Conservation (phyloP, 2,797 vertebrate genomes). For the Hipposideros larvatus region DNA sequence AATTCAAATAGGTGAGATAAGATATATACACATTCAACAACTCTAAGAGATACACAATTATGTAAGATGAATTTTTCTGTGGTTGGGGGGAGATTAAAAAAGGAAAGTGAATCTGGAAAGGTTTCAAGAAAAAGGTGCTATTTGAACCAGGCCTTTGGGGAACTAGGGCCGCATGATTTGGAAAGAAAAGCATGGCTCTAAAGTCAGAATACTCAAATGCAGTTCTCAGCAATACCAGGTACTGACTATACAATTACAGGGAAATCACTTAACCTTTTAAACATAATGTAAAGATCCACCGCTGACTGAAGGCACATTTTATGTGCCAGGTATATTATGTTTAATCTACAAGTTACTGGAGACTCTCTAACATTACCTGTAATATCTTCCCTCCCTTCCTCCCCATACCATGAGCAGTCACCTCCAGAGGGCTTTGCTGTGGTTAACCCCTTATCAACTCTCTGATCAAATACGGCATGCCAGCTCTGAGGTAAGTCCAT, state of each 20-base stretch:
- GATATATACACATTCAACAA: constrained; percentile 1
- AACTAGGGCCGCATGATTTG: neutral
- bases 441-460: neutral
- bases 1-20: neutral
- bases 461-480: neutral
- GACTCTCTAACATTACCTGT: neutral
- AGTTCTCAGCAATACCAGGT: neutral
- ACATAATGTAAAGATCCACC: neutral
- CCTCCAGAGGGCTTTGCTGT: neutral
- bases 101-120: neutral
- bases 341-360: neutral
- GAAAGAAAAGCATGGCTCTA: neutral
- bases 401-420: neutral
- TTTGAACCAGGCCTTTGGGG: neutral
- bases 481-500: neutral
- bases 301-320: neutral
- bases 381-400: neutral
- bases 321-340: neutral
- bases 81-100: neutral
- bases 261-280: neutral
- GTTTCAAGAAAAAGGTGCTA: neutral
- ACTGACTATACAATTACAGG: neutral
- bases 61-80: constrained; percentile 10
- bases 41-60: neutral
- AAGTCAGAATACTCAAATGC: neutral